Conservation (phyloP, 2,888 invertebrate genomes). For the Campopleginae sp. region DNA sequence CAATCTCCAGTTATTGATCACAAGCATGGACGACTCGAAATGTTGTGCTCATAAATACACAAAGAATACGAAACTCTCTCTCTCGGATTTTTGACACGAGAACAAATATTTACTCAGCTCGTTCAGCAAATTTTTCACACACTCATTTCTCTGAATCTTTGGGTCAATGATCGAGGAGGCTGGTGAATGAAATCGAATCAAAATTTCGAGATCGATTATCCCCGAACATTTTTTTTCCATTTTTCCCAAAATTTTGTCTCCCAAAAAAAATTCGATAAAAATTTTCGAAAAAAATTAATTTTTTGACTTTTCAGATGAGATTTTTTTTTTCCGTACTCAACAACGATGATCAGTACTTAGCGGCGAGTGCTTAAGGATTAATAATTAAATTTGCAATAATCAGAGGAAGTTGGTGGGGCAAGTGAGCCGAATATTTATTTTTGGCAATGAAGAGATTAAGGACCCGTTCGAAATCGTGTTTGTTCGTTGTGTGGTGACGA, state of each 20-base stretch:
- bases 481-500: conserved; percentile 19
- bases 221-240: no score
- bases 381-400: not conserved
- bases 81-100: conserved; percentile 18
- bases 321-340: not conserved
- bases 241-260: not conserved
- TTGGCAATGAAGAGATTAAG: conserved; percentile 73
- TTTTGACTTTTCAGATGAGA: not conserved
- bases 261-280: not conserved
- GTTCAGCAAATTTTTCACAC: not conserved
- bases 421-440: not conserved
- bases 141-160: not conserved
- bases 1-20: conserved; percentile 30
- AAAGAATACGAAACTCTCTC: not conserved
- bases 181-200: not conserved
- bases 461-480: conserved; percentile 65
- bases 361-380: not conserved
- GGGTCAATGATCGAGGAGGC: conserved; percentile 31
- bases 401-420: not conserved
- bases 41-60: conserved; percentile 8
- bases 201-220: not conserved
- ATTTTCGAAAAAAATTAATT: not conserved
- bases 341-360: not conserved
- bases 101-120: conserved; percentile 43
- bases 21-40: not conserved